Percentiles rank a stretch among this genome's conserved stretches.
Evolutionary conservation across 2,888 invertebrate species (phyloP).

Genomic region (Synergus laeviventris): DNA sequence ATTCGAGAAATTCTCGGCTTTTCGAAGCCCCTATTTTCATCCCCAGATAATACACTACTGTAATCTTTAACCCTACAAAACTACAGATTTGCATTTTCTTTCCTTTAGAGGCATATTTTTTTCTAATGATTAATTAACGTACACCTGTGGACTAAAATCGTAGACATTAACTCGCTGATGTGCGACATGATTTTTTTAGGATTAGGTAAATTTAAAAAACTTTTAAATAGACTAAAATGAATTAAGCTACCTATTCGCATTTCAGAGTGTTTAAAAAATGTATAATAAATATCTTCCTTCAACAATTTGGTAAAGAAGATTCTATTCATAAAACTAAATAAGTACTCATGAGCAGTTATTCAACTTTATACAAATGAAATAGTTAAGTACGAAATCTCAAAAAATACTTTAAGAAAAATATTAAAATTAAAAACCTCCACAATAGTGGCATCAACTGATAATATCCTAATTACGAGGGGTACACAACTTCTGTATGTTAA

Average conservation of each 20-base stretch:
- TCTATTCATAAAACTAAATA: neutral
- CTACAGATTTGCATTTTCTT: slow-evolving; percentile 6
- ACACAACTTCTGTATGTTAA: neutral
- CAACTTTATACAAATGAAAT: neutral
- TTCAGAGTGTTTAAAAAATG: neutral
- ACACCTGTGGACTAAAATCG: slow-evolving; percentile 2
- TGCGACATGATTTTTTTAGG: slow-evolving; percentile 2
- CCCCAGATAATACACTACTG: neutral
- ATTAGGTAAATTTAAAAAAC: neutral
- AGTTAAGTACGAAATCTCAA: neutral
- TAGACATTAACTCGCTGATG: slow-evolving; percentile 9
- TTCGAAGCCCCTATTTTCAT: neutral
- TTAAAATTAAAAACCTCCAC: slow-evolving; percentile 14
- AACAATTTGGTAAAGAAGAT: neutral
- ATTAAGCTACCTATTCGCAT: neutral
- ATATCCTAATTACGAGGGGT: neutral
- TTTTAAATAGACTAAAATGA: neutral
- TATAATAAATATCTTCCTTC: neutral
- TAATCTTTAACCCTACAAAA: neutral
- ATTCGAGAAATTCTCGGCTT: neutral
- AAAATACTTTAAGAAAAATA: slow-evolving; percentile 1
- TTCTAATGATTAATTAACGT: slow-evolving; percentile 29
- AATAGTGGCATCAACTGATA: neutral
- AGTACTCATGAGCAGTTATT: too few relatives aligned
- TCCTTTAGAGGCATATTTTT: slow-evolving; percentile 9